Evolutionary conservation across 2,888 invertebrate genomes (phyloP).

Genomic region (Monopis laevigella): DNA sequence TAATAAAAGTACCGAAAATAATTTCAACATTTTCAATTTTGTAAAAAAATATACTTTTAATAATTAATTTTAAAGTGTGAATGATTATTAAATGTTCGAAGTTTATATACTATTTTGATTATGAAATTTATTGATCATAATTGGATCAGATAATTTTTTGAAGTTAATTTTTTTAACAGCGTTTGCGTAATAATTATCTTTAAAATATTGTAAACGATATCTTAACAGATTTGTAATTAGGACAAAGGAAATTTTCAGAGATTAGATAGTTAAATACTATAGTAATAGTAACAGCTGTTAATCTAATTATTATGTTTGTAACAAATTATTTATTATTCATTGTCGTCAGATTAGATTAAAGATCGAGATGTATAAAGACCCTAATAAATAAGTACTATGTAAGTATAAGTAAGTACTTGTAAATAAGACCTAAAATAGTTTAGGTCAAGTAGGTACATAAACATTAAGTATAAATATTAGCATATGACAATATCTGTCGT

Average conservation of each 20-base stretch:
- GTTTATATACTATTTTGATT: constrained; percentile 1
- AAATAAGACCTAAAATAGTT: no score
- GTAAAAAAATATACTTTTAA: no score
- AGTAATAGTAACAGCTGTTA: no score
- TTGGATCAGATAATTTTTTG: constrained; percentile 10
- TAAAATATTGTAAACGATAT: constrained; percentile 3
- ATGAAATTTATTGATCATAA: constrained; percentile 1
- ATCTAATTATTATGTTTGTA: no score
- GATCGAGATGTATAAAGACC: no score
- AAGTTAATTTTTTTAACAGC: background rate
- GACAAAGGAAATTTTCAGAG: constrained; percentile 8
- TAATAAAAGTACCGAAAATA: constrained; percentile 1
- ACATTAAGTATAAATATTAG: no score
- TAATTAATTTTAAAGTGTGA: background rate
- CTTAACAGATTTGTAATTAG: constrained; percentile 2
- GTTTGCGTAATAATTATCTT: constrained; percentile 7
- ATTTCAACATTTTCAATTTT: constrained; percentile 2
- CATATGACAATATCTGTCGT: no score
- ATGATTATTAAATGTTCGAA: background rate
- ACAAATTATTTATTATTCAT: no score
- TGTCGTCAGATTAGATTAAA: no score
- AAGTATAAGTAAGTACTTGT: no score
- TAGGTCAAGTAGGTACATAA: no score
- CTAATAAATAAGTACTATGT: no score
- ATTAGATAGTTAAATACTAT: constrained; percentile 2